phyloP scores from a whole-genome alignment of 1,140 invertebrate genomes.

The Orchestia grillus region DNA sequence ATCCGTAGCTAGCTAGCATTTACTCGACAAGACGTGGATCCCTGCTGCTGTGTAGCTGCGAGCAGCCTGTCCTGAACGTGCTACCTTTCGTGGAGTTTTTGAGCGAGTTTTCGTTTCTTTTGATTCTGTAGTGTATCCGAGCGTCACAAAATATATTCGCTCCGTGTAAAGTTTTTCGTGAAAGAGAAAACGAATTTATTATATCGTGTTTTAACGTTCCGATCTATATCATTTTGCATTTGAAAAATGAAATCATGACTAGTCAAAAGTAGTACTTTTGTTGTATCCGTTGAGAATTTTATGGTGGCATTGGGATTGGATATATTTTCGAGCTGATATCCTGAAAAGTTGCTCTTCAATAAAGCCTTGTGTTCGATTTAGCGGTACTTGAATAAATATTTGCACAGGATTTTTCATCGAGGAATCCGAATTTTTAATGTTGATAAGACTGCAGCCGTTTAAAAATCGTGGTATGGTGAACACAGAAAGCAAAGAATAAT shows the following conservation, averaged over 20 bases:
- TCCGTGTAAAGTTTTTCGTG: not conserved
- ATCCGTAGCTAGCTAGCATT: not conserved
- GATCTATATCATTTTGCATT: not conserved
- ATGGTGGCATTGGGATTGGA: not conserved
- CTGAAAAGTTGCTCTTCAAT: not conserved
- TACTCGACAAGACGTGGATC: not conserved
- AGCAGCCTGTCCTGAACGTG: not conserved
- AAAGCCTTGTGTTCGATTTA: not conserved
- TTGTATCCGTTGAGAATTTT: not conserved
- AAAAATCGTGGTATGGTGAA: conserved; percentile 48
- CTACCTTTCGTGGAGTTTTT: not conserved
- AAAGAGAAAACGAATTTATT: not conserved
- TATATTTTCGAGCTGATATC: not conserved
- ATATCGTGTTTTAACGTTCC: not conserved
- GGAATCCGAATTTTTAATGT: not conserved
- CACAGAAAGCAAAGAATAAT: conserved; percentile 25
- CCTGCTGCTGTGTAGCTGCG: not conserved
- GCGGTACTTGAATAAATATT: not conserved
- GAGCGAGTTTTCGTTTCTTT: not conserved
- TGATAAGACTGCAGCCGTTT: conserved; percentile 10
- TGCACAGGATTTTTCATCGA: not conserved
- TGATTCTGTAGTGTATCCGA: not conserved
- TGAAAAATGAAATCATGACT: not conserved
- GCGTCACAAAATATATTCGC: not conserved
- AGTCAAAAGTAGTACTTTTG: conserved; percentile 9